A percentile compares a stretch with the other conserved stretches of the same genome.
These are phyloP conservation scores for Drosophila subquinaria DNA, from an alignment of 2,888 invertebrate species.

Conservation along the genomic window DNA sequence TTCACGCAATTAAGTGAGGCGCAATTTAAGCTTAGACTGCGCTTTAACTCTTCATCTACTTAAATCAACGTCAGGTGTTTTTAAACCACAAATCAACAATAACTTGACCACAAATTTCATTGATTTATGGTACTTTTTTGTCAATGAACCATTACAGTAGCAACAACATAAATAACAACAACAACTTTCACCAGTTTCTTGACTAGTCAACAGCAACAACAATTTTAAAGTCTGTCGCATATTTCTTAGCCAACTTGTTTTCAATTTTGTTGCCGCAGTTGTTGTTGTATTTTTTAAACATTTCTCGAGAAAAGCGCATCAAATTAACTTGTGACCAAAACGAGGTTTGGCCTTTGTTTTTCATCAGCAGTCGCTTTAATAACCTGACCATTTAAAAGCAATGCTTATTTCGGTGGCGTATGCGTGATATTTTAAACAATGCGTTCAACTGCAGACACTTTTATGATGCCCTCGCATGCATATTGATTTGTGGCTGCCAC, in stretches of 20 bases:
- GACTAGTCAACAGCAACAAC: slow-evolving; percentile 44
- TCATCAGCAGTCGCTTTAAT: slow-evolving; percentile 18
- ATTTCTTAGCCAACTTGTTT: slow-evolving; percentile 54
- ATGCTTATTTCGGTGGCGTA: slow-evolving; percentile 36
- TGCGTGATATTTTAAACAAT: slow-evolving; percentile 44
- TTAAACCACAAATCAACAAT: slow-evolving; percentile 18
- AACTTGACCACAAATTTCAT: slow-evolving; percentile 48
- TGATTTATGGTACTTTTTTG: slow-evolving; percentile 58
- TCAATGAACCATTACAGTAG: slow-evolving; percentile 51
- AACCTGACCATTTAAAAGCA: slow-evolving; percentile 17
- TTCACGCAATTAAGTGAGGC: neutral
- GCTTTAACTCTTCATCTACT: slow-evolving; percentile 2
- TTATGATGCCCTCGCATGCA: slow-evolving; percentile 35
- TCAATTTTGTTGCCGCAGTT: slow-evolving; percentile 23
- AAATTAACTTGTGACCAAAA: slow-evolving; percentile 36
- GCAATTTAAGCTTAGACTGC: slow-evolving; percentile 1
- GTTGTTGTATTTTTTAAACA: slow-evolving; percentile 19
- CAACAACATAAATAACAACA: slow-evolving; percentile 42
- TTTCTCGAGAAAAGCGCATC: slow-evolving; percentile 43
- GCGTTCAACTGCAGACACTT: slow-evolving; percentile 36
- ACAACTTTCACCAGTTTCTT: slow-evolving; percentile 62
- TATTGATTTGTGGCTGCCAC: slow-evolving; percentile 48
- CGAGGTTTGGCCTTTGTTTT: slow-evolving; percentile 33
- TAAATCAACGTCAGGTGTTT: slow-evolving; percentile 24
- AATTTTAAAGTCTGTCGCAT: slow-evolving; percentile 61